Base-by-base conservation (phyloP, 2,113 vertebrate genomes). In the Chaetodon trifascialis region DNA sequence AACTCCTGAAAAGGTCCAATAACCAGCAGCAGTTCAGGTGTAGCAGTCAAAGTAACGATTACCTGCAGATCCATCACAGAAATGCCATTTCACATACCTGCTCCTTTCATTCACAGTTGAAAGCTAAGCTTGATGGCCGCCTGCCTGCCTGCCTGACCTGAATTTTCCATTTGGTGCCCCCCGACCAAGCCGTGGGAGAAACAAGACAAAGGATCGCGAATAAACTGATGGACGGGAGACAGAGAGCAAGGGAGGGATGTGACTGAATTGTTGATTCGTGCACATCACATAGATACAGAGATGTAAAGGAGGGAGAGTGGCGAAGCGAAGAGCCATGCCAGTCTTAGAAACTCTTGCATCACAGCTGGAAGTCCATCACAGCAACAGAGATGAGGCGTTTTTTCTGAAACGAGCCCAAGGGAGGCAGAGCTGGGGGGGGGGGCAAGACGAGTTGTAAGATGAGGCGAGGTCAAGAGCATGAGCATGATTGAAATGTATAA, bases 221-320 rank as follows among this genome's bases (percentile, higher is more conserved):
- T 55, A 82, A 44, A 84, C 44, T 15, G 73, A 87, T 64, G 66
- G 83, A 73, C 34, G 25, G 70, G 47, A 88, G 70, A 79, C 62
- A 17, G 52, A 73, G 65, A 81, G 83, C 58, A 34, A 44, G 78
- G 40, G 72, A 44, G 62, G 56, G 86, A 92, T 93, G 88, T 90
- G 85, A 92, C 85, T 72, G 84, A 92, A 91, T 80, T 90, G 76
- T 87, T 90, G 88, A 93, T 91, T 87, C 11, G 4, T 80, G 78
- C 80, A 75, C 84, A 81, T 87, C 83, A 86, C 75, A 86, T 30
- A 42, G 76, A 88, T 60, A 42, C 40, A 90, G 62, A 81, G 80
- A 86, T 64, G 51, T 55, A 79, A 85, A 83, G 55, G 23, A 65
- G 11, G 36, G 42, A 69, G 34, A 8, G 5, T 40, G 65, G 42